A percentile compares a stretch with the other conserved stretches of the same genome.
phyloP scores from a whole-genome alignment of 1,140 invertebrate species.

The Macrotrachela quadricornifera region DNA sequence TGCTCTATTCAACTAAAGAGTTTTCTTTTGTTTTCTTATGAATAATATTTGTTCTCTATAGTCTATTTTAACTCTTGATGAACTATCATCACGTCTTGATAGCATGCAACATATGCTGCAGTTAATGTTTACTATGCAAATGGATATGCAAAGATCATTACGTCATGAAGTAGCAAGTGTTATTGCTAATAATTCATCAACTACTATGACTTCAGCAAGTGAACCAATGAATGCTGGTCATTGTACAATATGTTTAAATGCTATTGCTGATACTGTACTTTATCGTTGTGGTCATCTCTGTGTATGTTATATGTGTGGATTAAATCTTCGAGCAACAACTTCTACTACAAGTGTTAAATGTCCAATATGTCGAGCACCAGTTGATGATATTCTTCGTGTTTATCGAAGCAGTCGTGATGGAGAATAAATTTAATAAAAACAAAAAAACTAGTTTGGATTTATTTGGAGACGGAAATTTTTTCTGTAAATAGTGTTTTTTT shows the following conservation, averaged over 20 bases:
- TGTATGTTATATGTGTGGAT: constrained; percentile 22
- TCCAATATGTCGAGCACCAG: constrained; percentile 27
- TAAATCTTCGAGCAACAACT: constrained; percentile 14
- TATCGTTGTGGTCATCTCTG: constrained; percentile 30
- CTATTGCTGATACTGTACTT: constrained; percentile 21
- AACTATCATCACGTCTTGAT: too few species aligned
- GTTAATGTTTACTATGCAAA: constrained; percentile 23
- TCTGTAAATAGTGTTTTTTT: too few species aligned
- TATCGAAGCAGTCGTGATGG: constrained; percentile 9
- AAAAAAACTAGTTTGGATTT: too few species aligned
- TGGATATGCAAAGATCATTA: constrained; percentile 26
- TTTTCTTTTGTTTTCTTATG: too few species aligned
- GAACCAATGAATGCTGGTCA: constrained; percentile 18
- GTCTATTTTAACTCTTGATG: too few species aligned
- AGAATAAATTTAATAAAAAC: too few species aligned
- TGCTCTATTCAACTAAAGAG: too few species aligned
- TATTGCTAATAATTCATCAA: not conserved
- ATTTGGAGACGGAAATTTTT: too few species aligned
- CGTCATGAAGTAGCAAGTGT: constrained; percentile 22
- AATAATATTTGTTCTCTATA: too few species aligned
- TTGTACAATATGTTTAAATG: constrained; percentile 26
- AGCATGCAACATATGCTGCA: constrained; percentile 18
- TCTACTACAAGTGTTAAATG: constrained; percentile 14
- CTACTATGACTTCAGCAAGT: not conserved
- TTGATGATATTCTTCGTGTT: constrained; percentile 23